Conservation (phyloP, 2,888 invertebrate species). For the Acrobasis consociella region DNA sequence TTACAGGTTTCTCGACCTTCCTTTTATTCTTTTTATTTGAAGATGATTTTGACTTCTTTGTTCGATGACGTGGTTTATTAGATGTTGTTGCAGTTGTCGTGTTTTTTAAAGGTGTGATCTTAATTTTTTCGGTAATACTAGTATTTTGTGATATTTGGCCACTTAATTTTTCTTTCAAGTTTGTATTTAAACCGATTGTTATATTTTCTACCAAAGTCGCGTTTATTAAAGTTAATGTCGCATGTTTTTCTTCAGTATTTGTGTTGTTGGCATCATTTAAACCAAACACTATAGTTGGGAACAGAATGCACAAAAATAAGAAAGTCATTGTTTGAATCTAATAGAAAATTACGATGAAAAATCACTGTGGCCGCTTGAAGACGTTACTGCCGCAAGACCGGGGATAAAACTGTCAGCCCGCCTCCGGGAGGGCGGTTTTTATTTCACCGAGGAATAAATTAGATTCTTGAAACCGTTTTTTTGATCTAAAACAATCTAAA, state of each 20-base stretch:
- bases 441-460: conserved; percentile 28
- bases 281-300: background rate
- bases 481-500: background rate
- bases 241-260: background rate
- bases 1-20: conserved; percentile 15
- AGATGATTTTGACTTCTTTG: background rate
- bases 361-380: conserved; percentile 13
- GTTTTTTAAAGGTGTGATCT: too few species aligned
- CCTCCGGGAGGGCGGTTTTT: conserved; percentile 35
- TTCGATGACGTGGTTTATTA: too few species aligned
- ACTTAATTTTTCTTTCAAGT: too few species aligned
- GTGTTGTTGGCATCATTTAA: background rate
- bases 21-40: background rate
- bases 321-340: background rate
- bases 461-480: background rate
- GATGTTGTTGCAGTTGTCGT: too few species aligned
- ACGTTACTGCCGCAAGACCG: conserved; percentile 36
- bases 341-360: background rate
- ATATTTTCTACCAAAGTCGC: background rate
- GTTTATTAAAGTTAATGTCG: background rate
- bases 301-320: background rate
- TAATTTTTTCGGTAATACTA: too few species aligned
- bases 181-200: background rate
- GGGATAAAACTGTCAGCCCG: conserved; percentile 42
- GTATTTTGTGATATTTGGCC: too few species aligned